These are phyloP conservation scores for Hermatobates lingyangjiaoensis DNA, from an alignment of 1,140 invertebrate genomes.

Conservation along the genomic window DNA sequence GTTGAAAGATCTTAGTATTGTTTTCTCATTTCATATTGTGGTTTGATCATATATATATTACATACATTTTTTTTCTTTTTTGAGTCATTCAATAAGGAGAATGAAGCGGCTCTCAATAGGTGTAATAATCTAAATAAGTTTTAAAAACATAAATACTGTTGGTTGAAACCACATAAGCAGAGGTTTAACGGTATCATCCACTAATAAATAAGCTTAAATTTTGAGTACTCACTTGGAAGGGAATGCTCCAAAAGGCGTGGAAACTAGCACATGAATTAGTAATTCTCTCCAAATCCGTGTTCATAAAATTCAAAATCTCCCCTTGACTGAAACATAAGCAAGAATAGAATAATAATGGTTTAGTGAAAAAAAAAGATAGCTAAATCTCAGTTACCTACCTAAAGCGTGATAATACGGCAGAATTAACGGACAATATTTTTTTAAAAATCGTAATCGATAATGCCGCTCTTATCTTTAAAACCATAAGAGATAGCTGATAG, in stretches of 20 bases:
- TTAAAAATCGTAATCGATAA: conserved; percentile 70
- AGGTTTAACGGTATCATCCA: too few species aligned
- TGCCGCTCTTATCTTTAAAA: conserved; percentile 67
- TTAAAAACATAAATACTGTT: too few species aligned
- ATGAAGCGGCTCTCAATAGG: too few species aligned
- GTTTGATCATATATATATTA: too few species aligned
- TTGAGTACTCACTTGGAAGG: conserved; percentile 55
- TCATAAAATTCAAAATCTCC: conserved; percentile 93
- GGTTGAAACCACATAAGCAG: too few species aligned
- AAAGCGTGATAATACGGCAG: conserved; percentile 22
- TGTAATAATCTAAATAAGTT: too few species aligned
- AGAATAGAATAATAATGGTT: not conserved
- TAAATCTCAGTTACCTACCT: too few species aligned
- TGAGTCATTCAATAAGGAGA: too few species aligned
- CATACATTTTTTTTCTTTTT: too few species aligned
- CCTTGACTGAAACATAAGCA: conserved; percentile 42
- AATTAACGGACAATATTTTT: conserved; percentile 50
- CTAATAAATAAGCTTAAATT: too few species aligned
- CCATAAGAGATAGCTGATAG: conserved; percentile 66
- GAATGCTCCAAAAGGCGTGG: conserved; percentile 92
- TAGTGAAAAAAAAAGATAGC: not conserved
- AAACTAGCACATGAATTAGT: conserved; percentile 91
- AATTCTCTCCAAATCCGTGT: conserved; percentile 84
- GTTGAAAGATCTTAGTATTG: too few species aligned
- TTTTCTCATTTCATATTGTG: too few species aligned